Evolutionary conservation across 1,140 invertebrate genomes (phyloP), one percentile per base, ranked within the genome.

Genomic region (Drosophila ironensis): DNA sequence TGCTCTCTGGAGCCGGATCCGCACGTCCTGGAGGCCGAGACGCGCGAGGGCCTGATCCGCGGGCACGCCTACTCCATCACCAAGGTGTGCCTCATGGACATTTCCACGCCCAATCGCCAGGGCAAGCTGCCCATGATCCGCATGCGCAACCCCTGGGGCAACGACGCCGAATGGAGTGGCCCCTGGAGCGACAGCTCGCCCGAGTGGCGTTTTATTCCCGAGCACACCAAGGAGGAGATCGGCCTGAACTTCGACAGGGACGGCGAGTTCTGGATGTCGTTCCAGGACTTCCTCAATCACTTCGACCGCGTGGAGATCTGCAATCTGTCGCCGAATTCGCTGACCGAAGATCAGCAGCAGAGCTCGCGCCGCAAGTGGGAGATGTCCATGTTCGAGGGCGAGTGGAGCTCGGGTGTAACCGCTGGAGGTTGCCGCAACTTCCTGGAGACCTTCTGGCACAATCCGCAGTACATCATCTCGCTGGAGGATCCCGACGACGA

Each of bases 181-280:
- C 92, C 97, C 0, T 99, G 98, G 97, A 97, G 96, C 90, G 98
- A 99, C 89, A 95, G 95, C 68, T 96, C 95, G 3, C 93, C 94
- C 0, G 98, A 99, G 91, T 99, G 98, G 98, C 93, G 95, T 41
- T 96, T 95, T 66, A 98, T 99, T 59, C 93, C 96, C 0, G 94
- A 97, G 9, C 93, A 95, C 0, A 95, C 98, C 68, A 98, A 97
- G 88, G 93, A 96, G 81, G 94, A 95, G 67, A 91, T 99, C 19
- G 97, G 97, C 2, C 91, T 99, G 9, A 97, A 94, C 0, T 99
- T 99, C 80, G 97, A 97, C 72, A 92, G 95, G 33, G 98, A 99
- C 88, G 98, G 98, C 16, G 98, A 99, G 91, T 99, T 99, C 91
- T 99, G 98, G 98, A 98, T 98, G 95, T 95, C 95, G 0, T 97